Conservation (phyloP, 30 jellyfish, hydroid and myxozoan species). For the Aurelia sp. region DNA sequence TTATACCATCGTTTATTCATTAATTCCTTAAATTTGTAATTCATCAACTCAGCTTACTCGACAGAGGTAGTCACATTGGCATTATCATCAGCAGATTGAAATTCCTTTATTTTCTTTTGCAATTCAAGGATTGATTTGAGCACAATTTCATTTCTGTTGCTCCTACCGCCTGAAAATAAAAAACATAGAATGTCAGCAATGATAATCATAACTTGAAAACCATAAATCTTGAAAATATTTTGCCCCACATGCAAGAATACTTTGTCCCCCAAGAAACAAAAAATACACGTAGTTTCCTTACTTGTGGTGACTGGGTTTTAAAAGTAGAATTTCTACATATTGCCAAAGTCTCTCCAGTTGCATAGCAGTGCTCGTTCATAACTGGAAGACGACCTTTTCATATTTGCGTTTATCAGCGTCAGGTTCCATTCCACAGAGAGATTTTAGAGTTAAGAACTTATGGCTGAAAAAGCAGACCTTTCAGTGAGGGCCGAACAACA, state of each 20-base stretch:
- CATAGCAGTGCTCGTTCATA: no score
- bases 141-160: background rate
- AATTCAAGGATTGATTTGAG: background rate
- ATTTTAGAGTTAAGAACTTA: no score
- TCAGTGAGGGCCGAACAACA: no score
- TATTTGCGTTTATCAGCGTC: no score
- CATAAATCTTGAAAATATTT: background rate
- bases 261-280: background rate
- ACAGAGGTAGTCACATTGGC: background rate
- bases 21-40: background rate
- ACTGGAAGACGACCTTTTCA: no score
- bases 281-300: background rate
- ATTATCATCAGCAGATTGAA: background rate
- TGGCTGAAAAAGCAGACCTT: no score
- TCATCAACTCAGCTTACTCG: conserved; percentile 1
- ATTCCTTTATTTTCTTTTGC: conserved; percentile 6
- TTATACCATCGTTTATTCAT: no score
- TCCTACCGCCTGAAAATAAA: background rate
- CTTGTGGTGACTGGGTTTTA: background rate
- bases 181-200: background rate
- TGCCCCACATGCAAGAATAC: background rate
- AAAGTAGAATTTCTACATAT: no score
- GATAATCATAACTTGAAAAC: background rate
- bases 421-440: no score
- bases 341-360: no score